A percentile compares a stretch with the other conserved stretches of the same genome.
Conservation (phyloP, 2,888 invertebrate species). For the Acronicta alni region DNA sequence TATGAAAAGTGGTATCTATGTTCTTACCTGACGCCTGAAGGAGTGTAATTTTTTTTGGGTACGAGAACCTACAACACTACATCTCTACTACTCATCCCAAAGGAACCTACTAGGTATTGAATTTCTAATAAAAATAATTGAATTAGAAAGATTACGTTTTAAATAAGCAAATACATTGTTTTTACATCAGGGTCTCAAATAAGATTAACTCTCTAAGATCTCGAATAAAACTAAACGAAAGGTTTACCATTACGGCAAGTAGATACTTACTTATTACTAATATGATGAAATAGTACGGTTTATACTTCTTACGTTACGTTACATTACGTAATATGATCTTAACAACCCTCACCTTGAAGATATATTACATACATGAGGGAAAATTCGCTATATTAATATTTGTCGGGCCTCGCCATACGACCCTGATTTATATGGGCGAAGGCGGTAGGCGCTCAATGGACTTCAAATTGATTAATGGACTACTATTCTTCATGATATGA, state of each 20-base stretch:
- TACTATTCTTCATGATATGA: slow-evolving; percentile 46
- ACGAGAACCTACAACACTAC: no score
- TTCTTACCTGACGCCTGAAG: no score
- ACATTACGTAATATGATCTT: slow-evolving; percentile 16
- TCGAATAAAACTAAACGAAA: no score
- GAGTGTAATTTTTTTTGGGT: no score
- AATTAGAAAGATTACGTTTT: background rate
- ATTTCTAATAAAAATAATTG: no score
- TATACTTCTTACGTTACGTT: slow-evolving; percentile 9
- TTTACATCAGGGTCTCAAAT: slow-evolving; percentile 7
- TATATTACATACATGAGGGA: slow-evolving; percentile 30
- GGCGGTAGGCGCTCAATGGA: slow-evolving; percentile 28
- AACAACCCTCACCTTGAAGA: slow-evolving; percentile 25
- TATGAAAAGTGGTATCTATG: no score
- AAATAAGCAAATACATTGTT: background rate
- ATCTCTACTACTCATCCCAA: no score
- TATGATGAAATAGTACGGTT: slow-evolving; percentile 3
- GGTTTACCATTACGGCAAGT: no score
- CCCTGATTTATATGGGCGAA: slow-evolving; percentile 42
- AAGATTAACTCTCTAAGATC: slow-evolving; percentile 2
- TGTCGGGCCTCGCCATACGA: slow-evolving; percentile 22
- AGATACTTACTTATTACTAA: no score
- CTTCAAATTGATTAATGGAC: slow-evolving; percentile 48
- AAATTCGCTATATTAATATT: slow-evolving; percentile 43
- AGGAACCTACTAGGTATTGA: no score